phyloP scores from a whole-genome alignment of 2,113 vertebrate species.

The Epinephelus fuscoguttatus region DNA sequence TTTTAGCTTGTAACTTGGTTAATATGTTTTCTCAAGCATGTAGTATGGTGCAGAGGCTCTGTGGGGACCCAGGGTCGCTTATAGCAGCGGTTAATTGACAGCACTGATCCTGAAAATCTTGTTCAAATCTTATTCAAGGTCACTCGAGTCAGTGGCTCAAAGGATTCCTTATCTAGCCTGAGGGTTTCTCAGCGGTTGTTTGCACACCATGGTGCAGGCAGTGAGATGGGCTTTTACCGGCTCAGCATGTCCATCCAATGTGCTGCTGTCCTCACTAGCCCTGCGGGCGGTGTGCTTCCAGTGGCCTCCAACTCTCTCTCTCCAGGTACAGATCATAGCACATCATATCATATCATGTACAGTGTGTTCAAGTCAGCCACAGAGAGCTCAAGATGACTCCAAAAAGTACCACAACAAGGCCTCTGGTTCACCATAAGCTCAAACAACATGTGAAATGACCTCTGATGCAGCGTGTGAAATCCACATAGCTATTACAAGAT shows the following conservation, averaged over 20 bases:
- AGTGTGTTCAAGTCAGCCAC: background rate
- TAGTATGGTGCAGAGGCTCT: background rate
- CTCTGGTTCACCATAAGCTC: background rate
- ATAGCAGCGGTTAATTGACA: slow-evolving; percentile 2
- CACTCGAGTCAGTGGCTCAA: slow-evolving; percentile 87
- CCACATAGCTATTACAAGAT: background rate
- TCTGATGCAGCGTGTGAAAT: slow-evolving; percentile 7
- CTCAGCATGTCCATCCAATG: slow-evolving; percentile 95
- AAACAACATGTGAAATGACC: background rate
- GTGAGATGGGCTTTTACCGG: slow-evolving; percentile 91
- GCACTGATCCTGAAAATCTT: slow-evolving; percentile 25
- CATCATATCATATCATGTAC: background rate
- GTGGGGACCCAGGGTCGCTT: background rate
- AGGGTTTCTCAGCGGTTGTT: slow-evolving; percentile 91
- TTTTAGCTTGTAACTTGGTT: background rate
- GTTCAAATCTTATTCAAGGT: slow-evolving; percentile 84
- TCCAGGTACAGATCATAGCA: slow-evolving; percentile 67
- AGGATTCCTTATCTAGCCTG: slow-evolving; percentile 89
- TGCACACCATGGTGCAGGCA: slow-evolving; percentile 86
- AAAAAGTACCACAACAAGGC: background rate
- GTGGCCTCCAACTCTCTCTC: slow-evolving; percentile 82
- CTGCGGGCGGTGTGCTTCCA: slow-evolving; percentile 83
- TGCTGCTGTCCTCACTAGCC: slow-evolving; percentile 88
- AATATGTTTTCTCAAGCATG: background rate
- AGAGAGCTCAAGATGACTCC: background rate